Percentiles rank a stretch among this genome's conserved stretches.
phyloP scores from a whole-genome alignment of 2,797 vertebrate genomes.

The Esox lucius region DNA sequence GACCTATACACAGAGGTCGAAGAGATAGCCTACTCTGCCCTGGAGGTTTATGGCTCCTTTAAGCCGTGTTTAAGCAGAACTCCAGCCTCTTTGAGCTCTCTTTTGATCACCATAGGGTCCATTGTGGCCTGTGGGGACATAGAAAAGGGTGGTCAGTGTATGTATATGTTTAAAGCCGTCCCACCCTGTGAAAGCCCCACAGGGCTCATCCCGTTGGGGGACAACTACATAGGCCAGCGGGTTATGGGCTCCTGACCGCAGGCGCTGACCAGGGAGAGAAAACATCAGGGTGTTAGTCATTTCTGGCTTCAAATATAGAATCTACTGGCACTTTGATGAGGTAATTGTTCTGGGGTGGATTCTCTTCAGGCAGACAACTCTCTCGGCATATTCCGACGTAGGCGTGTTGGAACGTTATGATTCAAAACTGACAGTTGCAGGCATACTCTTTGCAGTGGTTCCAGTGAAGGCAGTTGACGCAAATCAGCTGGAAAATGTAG shows the following conservation, averaged over 20 bases:
- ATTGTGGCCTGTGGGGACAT: constrained; percentile 10
- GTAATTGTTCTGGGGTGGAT: too few species aligned
- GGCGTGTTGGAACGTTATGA: too few species aligned
- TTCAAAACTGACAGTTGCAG: too few species aligned
- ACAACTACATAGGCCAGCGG: background rate
- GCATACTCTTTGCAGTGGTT: too few species aligned
- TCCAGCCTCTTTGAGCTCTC: constrained; percentile 45
- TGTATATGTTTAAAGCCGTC: background rate
- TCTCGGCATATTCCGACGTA: too few species aligned
- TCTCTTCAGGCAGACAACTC: too few species aligned
- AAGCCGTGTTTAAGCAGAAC: constrained; percentile 73
- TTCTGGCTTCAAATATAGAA: too few species aligned
- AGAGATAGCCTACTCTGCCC: constrained; percentile 55
- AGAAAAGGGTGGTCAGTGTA: background rate
- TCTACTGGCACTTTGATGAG: too few species aligned
- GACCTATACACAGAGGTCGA: too few species aligned
- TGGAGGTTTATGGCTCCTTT: constrained; percentile 59
- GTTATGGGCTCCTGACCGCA: background rate
- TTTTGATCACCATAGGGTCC: constrained; percentile 70
- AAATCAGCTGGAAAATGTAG: too few species aligned
- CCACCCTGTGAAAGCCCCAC: constrained; percentile 2
- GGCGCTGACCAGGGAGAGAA: background rate
- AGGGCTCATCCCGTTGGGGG: background rate
- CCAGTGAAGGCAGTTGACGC: too few species aligned
- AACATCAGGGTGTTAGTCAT: constrained; percentile 55